Percentiles rank a stretch among this genome's conserved stretches.
Evolutionary conservation across 2,113 vertebrate species (phyloP).

Genomic region (Myotis yumanensis): DNA sequence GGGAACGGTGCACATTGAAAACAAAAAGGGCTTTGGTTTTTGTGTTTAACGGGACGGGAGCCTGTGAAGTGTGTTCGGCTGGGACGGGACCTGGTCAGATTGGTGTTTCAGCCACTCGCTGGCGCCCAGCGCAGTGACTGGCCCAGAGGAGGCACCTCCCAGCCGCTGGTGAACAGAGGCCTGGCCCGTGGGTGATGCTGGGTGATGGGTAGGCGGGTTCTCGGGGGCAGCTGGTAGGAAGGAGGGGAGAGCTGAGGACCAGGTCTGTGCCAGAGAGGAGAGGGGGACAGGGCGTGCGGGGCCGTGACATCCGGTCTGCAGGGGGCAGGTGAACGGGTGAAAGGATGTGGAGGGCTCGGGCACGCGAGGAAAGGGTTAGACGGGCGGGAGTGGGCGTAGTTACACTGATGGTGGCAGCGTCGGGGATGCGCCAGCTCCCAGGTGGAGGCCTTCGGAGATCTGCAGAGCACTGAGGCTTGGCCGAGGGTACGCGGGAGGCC

Average conservation of each 20-base stretch:
- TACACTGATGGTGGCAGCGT: rapidly evolving
- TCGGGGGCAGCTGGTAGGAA: background rate
- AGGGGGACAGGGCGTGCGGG: background rate
- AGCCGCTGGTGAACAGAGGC: background rate
- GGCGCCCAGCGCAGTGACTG: rapidly evolving
- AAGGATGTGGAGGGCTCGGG: too few relatives aligned
- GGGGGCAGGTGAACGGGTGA: rapidly evolving
- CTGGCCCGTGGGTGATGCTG: background rate
- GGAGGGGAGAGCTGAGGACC: background rate
- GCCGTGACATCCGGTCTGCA: too few relatives aligned
- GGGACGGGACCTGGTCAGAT: background rate
- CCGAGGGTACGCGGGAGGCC: background rate
- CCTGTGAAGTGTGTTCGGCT: background rate
- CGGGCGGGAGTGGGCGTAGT: too few relatives aligned
- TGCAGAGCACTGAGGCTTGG: background rate
- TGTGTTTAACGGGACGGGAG: background rate
- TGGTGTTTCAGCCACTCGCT: background rate
- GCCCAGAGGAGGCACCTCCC: background rate
- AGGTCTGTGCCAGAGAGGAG: too few relatives aligned
- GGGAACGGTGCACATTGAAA: background rate
- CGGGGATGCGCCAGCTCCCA: background rate
- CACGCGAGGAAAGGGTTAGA: background rate
- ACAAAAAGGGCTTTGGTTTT: background rate
- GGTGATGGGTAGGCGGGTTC: rapidly evolving
- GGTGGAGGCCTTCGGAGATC: too few relatives aligned